Percentiles rank a stretch among this genome's conserved stretches.
phyloP scores from a whole-genome alignment of 2,113 vertebrate genomes.

The Potamarius usumacintae region DNA sequence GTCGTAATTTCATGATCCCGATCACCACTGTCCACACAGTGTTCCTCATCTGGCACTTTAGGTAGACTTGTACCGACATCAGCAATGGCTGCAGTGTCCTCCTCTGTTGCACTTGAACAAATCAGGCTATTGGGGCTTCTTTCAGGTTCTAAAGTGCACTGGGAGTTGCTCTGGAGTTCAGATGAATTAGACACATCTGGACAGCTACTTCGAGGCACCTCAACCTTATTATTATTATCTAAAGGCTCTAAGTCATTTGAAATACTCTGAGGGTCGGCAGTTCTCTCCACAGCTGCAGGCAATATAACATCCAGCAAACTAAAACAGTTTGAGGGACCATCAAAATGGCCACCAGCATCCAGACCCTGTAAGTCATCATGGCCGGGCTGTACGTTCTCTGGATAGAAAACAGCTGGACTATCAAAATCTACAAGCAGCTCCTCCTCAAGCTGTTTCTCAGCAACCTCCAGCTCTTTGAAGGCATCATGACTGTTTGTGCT shows the following conservation, averaged over 20 bases:
- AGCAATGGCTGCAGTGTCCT: neutral
- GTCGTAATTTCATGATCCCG: conserved; percentile 45
- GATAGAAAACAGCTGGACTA: conserved; percentile 60
- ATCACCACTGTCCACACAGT: conserved; percentile 3
- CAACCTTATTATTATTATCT: conserved; percentile 35
- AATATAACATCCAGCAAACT: conserved; percentile 69
- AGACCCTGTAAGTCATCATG: conserved; percentile 18
- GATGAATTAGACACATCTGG: conserved; percentile 28
- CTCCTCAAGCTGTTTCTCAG: conserved; percentile 64
- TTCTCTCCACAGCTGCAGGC: conserved; percentile 63
- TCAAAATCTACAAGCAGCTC: conserved; percentile 74
- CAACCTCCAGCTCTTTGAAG: conserved; percentile 69
- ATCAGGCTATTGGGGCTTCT: neutral
- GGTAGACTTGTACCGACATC: conserved; percentile 23
- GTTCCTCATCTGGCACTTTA: conserved; percentile 1
- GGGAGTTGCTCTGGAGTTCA: conserved; percentile 25
- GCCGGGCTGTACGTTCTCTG: neutral
- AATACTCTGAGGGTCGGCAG: conserved; percentile 45
- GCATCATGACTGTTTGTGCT: conserved; percentile 70
- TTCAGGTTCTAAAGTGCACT: conserved; percentile 16
- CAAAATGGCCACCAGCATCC: conserved; percentile 11
- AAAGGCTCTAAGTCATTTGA: conserved; percentile 33
- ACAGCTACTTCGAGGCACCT: conserved; percentile 40
- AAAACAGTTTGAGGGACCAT: conserved; percentile 55
- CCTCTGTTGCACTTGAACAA: conserved; percentile 3